Base-by-base conservation (phyloP, 2,113 vertebrate genomes). In the Psettodes erumei region DNA sequence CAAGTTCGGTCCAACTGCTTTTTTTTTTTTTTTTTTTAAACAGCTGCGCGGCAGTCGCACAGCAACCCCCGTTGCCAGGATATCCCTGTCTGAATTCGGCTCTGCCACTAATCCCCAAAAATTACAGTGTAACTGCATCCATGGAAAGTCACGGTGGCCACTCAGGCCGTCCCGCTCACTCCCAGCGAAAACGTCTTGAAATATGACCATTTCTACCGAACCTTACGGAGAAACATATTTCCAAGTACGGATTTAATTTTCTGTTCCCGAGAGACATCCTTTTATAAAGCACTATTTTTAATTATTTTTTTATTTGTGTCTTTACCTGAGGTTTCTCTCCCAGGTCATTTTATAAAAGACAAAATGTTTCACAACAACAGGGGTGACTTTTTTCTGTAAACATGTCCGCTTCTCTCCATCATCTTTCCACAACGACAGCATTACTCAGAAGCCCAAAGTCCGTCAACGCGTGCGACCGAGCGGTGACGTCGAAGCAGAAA, bases 61-160 rank as follows among this genome's bases (percentile, higher is more conserved):
- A 75, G 83, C 79, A 79, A 73, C 55, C 38, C 64, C 71, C 56
- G 7, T 23, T 77, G 70, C 79, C 85, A 88, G 73, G 38, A 72
- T 59, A 75, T 38, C 74, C 32, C 70, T 54, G 86, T 86, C 90
- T 91, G 81, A 84, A 86, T 84, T 87, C 60, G 27, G 81, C 84
- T 88, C 79, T 71, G 77, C 81, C 81, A 84, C 85, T 93, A 92
- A 94, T 92, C 87, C 87, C 68, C 85, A 88, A 86, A 93, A 93
- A 92, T 93, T 88, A 91, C 77, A 88, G 85, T 84, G 83, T 81
- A 91, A 87, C 85, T 88, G 67, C 83, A 90, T 87, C 78, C 81
- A 72, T 75, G 84, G 86, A 91, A 91, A 89, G 67, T 88, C 76
- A 76, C 12, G 74, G 72, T 83, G 86, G 81, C 61, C 75, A 70